Evolutionary conservation across 1,140 invertebrate species (phyloP).

Genomic region (Chymomyza costata): DNA sequence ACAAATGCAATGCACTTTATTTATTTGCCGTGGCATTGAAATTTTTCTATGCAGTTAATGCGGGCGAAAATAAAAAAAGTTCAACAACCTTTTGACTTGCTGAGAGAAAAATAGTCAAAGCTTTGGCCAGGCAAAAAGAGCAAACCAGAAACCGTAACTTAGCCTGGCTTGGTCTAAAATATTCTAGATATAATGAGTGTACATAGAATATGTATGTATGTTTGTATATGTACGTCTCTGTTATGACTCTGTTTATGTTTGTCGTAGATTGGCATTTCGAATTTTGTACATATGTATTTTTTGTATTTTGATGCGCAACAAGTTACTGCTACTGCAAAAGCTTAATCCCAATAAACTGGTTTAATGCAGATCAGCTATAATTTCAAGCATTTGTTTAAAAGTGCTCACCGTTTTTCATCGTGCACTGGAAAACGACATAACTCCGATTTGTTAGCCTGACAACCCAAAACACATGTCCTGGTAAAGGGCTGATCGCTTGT

Average conservation of each 20-base stretch:
- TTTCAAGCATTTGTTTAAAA: too few relatives aligned
- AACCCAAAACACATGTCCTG: conserved; percentile 52
- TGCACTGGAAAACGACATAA: conserved; percentile 55
- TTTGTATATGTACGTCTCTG: conserved; percentile 2
- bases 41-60: conserved; percentile 55
- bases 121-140: conserved; percentile 9
- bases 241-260: too few relatives aligned
- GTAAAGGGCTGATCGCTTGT: background rate
- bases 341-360: conserved; percentile 41
- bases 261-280: too few relatives aligned
- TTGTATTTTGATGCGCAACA: conserved; percentile 30
- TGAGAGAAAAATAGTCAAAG: background rate
- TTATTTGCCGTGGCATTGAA: conserved; percentile 59
- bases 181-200: too few relatives aligned
- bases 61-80: conserved; percentile 38
- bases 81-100: conserved; percentile 56
- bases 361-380: conserved; percentile 24
- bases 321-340: conserved; percentile 21
- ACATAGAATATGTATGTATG: conserved; percentile 3
- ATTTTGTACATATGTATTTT: background rate
- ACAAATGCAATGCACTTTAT: conserved; percentile 25
- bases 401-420: conserved; percentile 45
- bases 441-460: conserved; percentile 27
- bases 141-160: conserved; percentile 42
- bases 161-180: conserved; percentile 1